Percentiles rank a stretch among this genome's conserved stretches.
phyloP scores from a whole-genome alignment of 2,888 invertebrate genomes.

The Parapristionchus giblindavisi region DNA sequence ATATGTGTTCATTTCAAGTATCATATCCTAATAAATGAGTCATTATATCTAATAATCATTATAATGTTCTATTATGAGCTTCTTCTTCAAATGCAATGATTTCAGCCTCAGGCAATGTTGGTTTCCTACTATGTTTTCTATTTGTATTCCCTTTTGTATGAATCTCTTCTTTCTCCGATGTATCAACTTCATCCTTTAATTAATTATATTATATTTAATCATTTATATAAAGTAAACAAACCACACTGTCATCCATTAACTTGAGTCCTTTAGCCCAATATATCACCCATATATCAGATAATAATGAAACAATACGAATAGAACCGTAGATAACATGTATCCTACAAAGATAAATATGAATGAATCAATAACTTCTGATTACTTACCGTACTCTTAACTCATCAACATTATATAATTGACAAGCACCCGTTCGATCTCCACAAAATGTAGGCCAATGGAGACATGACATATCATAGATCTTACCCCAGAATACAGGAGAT shows the following conservation, averaged over 20 bases:
- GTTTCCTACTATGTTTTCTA: constrained; percentile 32
- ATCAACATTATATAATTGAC: constrained; percentile 70
- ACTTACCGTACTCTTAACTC: constrained; percentile 66
- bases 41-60: no score
- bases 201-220: not conserved
- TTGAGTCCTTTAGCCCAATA: constrained; percentile 67
- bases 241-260: constrained; percentile 57
- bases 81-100: constrained; percentile 19
- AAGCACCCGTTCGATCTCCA: constrained; percentile 67
- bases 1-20: no score
- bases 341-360: constrained; percentile 40
- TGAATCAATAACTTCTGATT: not conserved
- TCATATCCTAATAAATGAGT: no score
- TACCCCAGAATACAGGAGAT: constrained; percentile 71
- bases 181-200: not conserved
- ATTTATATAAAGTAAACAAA: not conserved
- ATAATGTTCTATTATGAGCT: constrained; percentile 10
- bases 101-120: constrained; percentile 27
- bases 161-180: not conserved
- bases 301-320: constrained; percentile 62
- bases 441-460: constrained; percentile 70
- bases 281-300: constrained; percentile 67
- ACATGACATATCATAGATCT: constrained; percentile 71
- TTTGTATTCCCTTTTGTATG: no score
- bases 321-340: constrained; percentile 65